Evolutionary conservation across 2,888 invertebrate species (phyloP), one percentile per base, ranked within the genome.

Genomic region (Dermolepida albohirtum): DNA sequence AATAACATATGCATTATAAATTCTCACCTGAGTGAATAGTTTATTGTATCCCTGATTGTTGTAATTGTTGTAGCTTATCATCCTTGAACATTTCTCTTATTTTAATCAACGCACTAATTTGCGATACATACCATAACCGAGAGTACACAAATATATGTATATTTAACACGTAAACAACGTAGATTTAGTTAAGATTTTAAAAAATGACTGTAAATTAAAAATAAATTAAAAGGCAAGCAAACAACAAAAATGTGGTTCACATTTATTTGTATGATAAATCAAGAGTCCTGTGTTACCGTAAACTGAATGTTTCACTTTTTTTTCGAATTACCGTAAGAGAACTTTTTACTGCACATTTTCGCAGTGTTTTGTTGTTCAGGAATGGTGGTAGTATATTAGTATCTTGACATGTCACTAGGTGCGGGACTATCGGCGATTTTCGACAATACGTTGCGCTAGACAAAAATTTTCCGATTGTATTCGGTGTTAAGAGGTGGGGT

Each of bases 11-110:
- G 47, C 59, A 47, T 7, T 27, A 12, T 47, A 59, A 29, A 47
- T 44, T 29, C 81, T 80, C 84, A 92, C 92, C 92, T 92, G 92
- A 70, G 92, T 91, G 80, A 92, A 92, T 82, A 92, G 88, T 87
- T 92, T 92, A 87, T 92, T 92, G 88, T 92, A 92, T 82, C 92
- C 92, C 81, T 90, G 88, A 76, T 83, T 82, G 84, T 88, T 89
- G 84, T 89, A 89, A 86, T 87, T 90, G 86, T 88, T 90, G 87
- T 91, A 92, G 78, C 90, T 90, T 87, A 92, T 91, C 89, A 91
- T 91, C 85, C 85, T 89, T 85, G 88, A 88, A 84, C 89, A 89
- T 88, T 86, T 85, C 81, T 79, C 64, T 59, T 16, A 34, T 59
- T 29, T 47, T 14, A 47, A 6, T 27, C n/a, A 59, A 47, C 22